A percentile compares a stretch with the other conserved stretches of the same genome.
Conservation (phyloP, 1,140 invertebrate genomes). For the Proctacanthus coquilletti region DNA sequence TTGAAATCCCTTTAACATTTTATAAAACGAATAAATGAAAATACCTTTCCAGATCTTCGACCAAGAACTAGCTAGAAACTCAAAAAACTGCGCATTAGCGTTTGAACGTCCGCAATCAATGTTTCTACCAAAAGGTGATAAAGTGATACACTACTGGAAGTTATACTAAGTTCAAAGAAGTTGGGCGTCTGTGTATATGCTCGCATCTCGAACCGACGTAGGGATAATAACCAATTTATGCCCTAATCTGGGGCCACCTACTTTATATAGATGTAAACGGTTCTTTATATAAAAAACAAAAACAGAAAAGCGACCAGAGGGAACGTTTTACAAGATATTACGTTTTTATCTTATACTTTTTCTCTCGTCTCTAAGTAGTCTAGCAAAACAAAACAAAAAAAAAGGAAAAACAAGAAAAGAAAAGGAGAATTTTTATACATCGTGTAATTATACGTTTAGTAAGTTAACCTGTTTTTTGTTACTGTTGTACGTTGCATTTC, state of each 20-base stretch:
- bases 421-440: too few species aligned
- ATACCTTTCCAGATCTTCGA: conserved; percentile 39
- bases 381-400: too few species aligned
- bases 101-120: conserved; percentile 41
- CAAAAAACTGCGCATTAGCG: conserved; percentile 42
- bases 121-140: conserved; percentile 32
- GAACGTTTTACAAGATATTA: not conserved
- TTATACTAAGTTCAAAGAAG: conserved; percentile 12
- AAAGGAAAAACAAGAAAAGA: too few species aligned
- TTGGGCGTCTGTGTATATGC: too few species aligned
- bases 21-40: conserved; percentile 4
- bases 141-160: conserved; percentile 37
- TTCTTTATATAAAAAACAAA: not conserved
- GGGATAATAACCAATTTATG: not conserved
- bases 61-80: conserved; percentile 42
- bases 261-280: not conserved
- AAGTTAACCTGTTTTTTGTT: too few species aligned
- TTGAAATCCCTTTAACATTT: not conserved
- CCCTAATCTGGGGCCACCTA: not conserved
- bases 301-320: not conserved
- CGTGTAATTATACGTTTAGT: too few species aligned
- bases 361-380: too few species aligned
- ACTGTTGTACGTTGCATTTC: too few species aligned
- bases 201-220: too few species aligned
- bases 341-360: too few species aligned